Conservation (phyloP, 2,888 invertebrate genomes). For the Panorpa germanica region DNA sequence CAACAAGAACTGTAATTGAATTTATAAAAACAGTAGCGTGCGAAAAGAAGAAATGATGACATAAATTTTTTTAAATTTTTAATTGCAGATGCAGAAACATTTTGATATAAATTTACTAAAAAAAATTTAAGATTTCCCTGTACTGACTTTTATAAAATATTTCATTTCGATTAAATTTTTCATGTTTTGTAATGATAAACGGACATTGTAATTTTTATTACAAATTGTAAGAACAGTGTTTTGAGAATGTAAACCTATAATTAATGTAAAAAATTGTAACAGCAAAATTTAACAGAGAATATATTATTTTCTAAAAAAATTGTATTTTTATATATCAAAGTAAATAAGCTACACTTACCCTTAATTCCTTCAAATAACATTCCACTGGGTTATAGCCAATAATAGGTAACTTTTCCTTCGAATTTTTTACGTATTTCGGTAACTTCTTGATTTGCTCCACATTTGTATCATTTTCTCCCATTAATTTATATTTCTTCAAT, state of each 20-base stretch:
- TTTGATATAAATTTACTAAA: too few species aligned
- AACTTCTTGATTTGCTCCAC: conserved; percentile 12
- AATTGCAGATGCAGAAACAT: too few species aligned
- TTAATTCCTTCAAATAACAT: conserved; percentile 49
- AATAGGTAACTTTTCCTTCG: conserved; percentile 37
- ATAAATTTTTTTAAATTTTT: too few species aligned
- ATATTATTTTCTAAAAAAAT: conserved; percentile 5
- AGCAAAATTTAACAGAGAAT: background rate
- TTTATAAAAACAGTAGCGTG: conserved; percentile 27
- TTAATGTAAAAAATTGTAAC: background rate
- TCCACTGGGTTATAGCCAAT: conserved; percentile 59
- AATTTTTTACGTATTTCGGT: conserved; percentile 14
- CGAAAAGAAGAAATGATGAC: too few species aligned
- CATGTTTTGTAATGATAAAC: too few species aligned
- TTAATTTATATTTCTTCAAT: conserved; percentile 22
- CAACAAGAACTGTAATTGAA: conserved; percentile 34
- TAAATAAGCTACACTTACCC: conserved; percentile 30
- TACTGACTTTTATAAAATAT: too few species aligned
- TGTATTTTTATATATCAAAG: background rate
- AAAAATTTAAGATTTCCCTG: too few species aligned
- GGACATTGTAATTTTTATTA: too few species aligned
- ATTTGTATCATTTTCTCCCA: conserved; percentile 7
- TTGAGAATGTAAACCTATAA: too few species aligned
- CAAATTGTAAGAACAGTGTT: too few species aligned
- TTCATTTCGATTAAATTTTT: too few species aligned